Base-by-base conservation (phyloP, 1,140 invertebrate genomes). In the Onthophagus taurus region DNA sequence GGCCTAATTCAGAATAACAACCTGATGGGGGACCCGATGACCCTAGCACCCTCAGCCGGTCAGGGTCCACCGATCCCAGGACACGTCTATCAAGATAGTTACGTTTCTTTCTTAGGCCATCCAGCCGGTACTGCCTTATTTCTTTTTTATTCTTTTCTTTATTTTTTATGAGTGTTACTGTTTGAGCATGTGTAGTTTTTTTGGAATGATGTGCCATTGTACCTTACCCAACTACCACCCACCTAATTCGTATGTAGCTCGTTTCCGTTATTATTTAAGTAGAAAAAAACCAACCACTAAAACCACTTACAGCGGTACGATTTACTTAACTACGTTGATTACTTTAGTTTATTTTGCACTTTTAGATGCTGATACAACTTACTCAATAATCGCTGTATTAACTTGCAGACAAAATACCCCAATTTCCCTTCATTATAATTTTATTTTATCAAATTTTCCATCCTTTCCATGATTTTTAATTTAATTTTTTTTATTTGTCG, bases 31-130 rank as follows among this genome's bases (percentile, higher is more conserved):
- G 50, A 57, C 31, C 53, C 46, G 49, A 54, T 55, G 44, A 50
- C 31, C 36, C 47, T 39, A 30, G 39, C 31, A 23, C 39, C 44
- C 35, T 43, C 57, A 37, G 44, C 56, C 48, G 34, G 62, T 44
- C 44, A 54, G 45, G 52, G 51, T 46, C 54, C 50, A 51, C 63
- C 66, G 49, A 42, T 63, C 65, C 55, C 47, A 57, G 63, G 63
- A 60, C 55, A 61, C 49, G 63, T 71, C 60, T 79, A 77, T 59
- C 78, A 80, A 65, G 77, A 79, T 69, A 79, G 75, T 64, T 80
- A 78, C 60, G 75, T 79, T 59, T 78, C 76, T 48, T 80, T 78
- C 64, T 71, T 79, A 58, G 78, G 76, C 60, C 70, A 74, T 58
- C 71, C 74, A 55, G 72, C 67, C 53, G 71, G 65, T 66, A 70